Evolutionary conservation across 2,113 vertebrate species (phyloP).

Genomic region (Nymphicus hollandicus): DNA sequence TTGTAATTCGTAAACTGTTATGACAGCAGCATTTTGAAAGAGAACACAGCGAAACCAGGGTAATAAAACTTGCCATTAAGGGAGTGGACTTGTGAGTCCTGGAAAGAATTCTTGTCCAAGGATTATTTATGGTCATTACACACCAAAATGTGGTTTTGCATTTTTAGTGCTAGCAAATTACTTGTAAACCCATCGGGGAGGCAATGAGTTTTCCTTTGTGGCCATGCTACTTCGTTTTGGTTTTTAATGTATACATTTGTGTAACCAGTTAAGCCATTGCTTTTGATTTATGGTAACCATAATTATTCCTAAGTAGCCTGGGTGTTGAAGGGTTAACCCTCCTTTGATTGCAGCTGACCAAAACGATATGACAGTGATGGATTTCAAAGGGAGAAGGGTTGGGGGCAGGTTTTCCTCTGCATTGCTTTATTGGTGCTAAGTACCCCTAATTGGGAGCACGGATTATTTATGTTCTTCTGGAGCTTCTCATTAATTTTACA

Average conservation of each 20-base stretch:
- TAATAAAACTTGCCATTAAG: constrained; percentile 24
- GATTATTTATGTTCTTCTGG: neutral
- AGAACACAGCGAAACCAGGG: constrained; percentile 6
- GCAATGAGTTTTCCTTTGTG: constrained; percentile 25
- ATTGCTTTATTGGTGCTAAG: neutral
- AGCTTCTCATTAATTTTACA: constrained; percentile 7
- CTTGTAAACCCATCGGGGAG: constrained; percentile 46
- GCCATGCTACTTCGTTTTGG: neutral
- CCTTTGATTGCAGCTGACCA: neutral
- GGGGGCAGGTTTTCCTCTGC: neutral
- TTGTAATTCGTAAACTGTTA: constrained; percentile 10
- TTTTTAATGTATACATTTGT: neutral
- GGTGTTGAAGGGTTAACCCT: neutral
- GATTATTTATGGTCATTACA: constrained; percentile 56
- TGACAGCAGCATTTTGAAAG: constrained; percentile 23
- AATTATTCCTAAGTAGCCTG: neutral
- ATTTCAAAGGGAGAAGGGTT: neutral
- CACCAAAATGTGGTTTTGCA: constrained; percentile 49
- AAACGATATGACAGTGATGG: neutral
- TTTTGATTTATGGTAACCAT: constrained; percentile 29
- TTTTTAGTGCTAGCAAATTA: constrained; percentile 64
- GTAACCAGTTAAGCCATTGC: neutral
- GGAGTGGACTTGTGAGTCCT: constrained; percentile 22
- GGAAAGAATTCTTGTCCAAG: constrained; percentile 33
- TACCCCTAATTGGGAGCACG: neutral